Evolutionary conservation across 2,113 vertebrate species (phyloP), one percentile per base, ranked within the genome.

Genomic region (Ciconia stormi): DNA sequence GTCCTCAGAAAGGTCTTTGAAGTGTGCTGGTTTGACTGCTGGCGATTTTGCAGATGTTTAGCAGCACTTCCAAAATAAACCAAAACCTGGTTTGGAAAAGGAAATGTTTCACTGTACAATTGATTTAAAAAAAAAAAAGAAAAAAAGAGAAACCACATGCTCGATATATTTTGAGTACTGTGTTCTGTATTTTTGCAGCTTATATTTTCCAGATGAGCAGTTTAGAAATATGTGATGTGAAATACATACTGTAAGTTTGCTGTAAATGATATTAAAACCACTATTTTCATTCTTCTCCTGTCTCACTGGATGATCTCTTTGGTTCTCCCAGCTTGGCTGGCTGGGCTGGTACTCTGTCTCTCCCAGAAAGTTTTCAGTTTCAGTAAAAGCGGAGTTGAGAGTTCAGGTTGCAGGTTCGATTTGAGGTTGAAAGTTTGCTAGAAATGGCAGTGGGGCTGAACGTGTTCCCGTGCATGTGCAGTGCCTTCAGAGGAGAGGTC

Each of bases 261-360:
- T 98, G 97, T 98, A 97, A 97, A 98, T 97, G 50, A 97, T 97
- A 98, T 98, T 98, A 98, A 98, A 98, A 97, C 73, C 95, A 98
- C 98, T 98, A 98, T 98, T 98, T 98, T 98, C 98, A 98, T 98
- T 98, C 97, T 97, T 98, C n/a, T 70, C 23, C 61, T 87, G 98
- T 89, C 95, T 98, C 96, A 22, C 53, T 95, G 88, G 72, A 67
- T 97, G 78, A 85, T 97, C 79, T 98, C 95, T 95, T 70, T 44
- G 82, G 27, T 70, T 67, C 55, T 89, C 36, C 61, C 44, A 83
- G 62, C 61, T 14, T 47, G 65, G 42, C 38, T 63, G 61, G 40
- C 55, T 55, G 44, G 53, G 56, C 69, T 91, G 36, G 10, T 55
- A 15, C 27, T 67, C n/a, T 30, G 13, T 14, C 56, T 72, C 58